Evolutionary conservation across 2,797 vertebrate species (phyloP).

Genomic region (Anabas testudineus): DNA sequence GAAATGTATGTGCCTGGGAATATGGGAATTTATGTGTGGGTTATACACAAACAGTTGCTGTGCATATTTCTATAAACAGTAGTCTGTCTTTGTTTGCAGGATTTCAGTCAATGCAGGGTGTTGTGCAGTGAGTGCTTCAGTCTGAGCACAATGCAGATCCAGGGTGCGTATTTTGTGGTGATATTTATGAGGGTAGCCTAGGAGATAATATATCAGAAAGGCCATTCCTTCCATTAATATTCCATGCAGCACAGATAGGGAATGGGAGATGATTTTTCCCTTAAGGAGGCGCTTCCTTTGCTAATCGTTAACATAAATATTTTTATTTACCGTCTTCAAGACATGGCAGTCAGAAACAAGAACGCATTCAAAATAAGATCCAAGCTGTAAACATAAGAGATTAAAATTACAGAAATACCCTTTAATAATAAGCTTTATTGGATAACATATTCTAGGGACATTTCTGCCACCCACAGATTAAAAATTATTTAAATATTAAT

Average conservation of each 20-base stretch:
- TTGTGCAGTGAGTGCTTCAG: conserved; percentile 14
- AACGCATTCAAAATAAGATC: conserved; percentile 39
- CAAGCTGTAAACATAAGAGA: conserved; percentile 22
- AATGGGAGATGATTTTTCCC: conserved; percentile 63
- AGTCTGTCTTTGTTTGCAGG: conserved; percentile 17
- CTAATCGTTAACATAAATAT: conserved; percentile 72
- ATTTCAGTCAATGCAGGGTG: conserved; percentile 29
- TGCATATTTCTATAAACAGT: conserved; percentile 11
- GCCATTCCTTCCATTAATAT: conserved; percentile 72
- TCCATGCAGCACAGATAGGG: conserved; percentile 56
- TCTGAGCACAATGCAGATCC: conserved; percentile 34
- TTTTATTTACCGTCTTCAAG: conserved; percentile 69
- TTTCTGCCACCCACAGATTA: conserved; percentile 51
- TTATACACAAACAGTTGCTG: neutral
- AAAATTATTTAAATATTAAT: conserved; percentile 65
- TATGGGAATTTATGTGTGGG: neutral
- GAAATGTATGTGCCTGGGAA: neutral
- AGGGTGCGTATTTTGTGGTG: conserved; percentile 52
- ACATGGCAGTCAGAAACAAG: conserved; percentile 44
- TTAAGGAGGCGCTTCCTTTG: conserved; percentile 62
- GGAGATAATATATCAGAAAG: conserved; percentile 64
- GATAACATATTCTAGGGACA: conserved; percentile 29
- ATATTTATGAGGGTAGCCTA: conserved; percentile 56
- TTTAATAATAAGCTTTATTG: conserved; percentile 44
- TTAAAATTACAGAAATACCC: conserved; percentile 46